Evolutionary conservation across 2,888 invertebrate genomes (phyloP).

Genomic region (Drosophila percnosoma): DNA sequence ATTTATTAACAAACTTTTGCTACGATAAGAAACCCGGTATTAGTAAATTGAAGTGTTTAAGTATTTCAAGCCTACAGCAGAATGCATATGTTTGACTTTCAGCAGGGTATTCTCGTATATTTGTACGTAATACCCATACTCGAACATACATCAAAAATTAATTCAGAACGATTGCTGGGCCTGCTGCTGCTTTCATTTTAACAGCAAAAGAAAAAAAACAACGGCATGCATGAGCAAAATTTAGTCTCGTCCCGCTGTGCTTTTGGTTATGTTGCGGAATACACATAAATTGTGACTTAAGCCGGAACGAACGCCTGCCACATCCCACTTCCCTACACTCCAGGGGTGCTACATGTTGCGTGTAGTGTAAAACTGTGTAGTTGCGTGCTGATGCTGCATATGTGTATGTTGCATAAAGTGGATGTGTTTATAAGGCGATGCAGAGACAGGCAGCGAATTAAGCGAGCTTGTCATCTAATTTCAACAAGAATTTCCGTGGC

Average conservation of each 20-base stretch:
- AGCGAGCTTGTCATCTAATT: slow-evolving; percentile 60
- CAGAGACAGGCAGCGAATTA: slow-evolving; percentile 35
- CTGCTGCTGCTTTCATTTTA: slow-evolving; percentile 74
- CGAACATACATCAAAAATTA: slow-evolving; percentile 52
- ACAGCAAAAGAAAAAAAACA: slow-evolving; percentile 41
- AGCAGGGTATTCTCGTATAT: slow-evolving; percentile 32
- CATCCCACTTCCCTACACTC: slow-evolving; percentile 10
- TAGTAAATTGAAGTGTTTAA: neutral
- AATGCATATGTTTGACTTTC: slow-evolving; percentile 8
- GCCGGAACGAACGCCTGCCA: neutral
- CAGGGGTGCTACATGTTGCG: slow-evolving; percentile 59
- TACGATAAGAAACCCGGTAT: neutral
- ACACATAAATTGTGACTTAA: slow-evolving; percentile 58
- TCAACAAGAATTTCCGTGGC: slow-evolving; percentile 58
- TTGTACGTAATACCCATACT: slow-evolving; percentile 8
- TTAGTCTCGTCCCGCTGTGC: slow-evolving; percentile 61
- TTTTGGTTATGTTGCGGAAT: slow-evolving; percentile 54
- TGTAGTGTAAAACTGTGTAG: slow-evolving; percentile 49
- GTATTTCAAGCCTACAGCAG: neutral
- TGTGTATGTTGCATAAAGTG: slow-evolving; percentile 39
- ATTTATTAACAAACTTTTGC: neutral
- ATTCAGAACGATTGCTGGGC: slow-evolving; percentile 65
- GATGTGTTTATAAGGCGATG: slow-evolving; percentile 53
- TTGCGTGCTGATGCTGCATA: slow-evolving; percentile 42
- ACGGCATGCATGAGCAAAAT: slow-evolving; percentile 21